A percentile compares a stretch with the other conserved stretches of the same genome.
These are phyloP conservation scores for Eupeodes luniger DNA, from an alignment of 2,888 invertebrate genomes.

Conservation along the genomic window DNA sequence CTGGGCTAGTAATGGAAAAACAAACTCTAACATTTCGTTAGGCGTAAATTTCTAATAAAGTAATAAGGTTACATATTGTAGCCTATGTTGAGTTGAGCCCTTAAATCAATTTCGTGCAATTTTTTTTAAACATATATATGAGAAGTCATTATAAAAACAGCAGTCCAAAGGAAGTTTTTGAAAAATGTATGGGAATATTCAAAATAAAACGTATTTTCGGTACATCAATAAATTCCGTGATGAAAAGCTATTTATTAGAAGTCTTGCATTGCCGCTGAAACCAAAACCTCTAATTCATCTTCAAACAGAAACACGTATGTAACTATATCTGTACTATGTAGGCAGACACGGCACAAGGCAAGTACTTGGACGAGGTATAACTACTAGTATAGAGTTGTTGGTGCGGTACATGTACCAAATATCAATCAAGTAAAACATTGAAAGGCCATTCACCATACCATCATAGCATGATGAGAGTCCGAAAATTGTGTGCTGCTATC, in stretches of 20 bases:
- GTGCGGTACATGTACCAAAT: conserved; percentile 25
- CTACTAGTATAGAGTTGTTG: neutral
- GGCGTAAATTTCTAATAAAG: too few species aligned
- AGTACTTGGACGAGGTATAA: neutral
- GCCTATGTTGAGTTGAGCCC: too few species aligned
- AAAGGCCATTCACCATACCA: conserved; percentile 46
- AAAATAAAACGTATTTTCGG: neutral
- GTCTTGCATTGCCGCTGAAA: neutral
- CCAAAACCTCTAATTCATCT: conserved; percentile 40
- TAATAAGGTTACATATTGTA: too few species aligned
- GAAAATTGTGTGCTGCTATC: conserved; percentile 21
- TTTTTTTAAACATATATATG: too few species aligned
- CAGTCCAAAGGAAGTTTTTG: too few species aligned
- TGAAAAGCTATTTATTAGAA: conserved; percentile 34
- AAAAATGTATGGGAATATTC: neutral
- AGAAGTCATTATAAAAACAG: too few species aligned
- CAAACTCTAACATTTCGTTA: too few species aligned
- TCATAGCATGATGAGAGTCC: conserved; percentile 5
- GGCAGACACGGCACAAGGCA: too few species aligned
- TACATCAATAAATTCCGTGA: conserved; percentile 1
- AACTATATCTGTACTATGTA: neutral
- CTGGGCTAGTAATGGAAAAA: too few species aligned
- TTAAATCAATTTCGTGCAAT: too few species aligned
- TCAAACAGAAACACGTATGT: conserved; percentile 23
- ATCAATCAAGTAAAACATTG: conserved; percentile 41